Base-by-base conservation (phyloP, 2,113 vertebrate species). In the Polypterus senegalus region DNA sequence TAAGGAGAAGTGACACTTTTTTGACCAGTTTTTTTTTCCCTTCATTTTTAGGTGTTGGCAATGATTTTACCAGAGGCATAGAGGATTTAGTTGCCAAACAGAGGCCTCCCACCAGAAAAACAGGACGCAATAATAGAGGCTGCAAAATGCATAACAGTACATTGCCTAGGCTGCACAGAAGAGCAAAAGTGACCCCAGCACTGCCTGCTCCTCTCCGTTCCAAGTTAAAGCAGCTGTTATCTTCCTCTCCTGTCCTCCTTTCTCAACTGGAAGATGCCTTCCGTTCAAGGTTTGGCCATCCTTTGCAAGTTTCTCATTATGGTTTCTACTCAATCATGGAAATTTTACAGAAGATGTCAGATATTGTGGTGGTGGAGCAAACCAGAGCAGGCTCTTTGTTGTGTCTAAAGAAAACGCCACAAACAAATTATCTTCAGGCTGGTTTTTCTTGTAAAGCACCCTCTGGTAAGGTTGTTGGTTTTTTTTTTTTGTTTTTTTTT, bases 271-370 rank as follows among this genome's bases (percentile, higher is more conserved):
- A 91, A 58, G 44, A 54, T 51, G 66, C 73, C 6, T 97, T 88
- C 74, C 62, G 67, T 44, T 73, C n/a, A 4, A 81, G 58, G 53
- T 98, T 92, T 47, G 90, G 91, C 57, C 74, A 75, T 3, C 73
- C 66, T 0, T 88, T 98, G 68, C 74, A 73, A 8, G 81, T 86
- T 46, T 61, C 63, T 1, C 81, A 73, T 7, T 92, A 89, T 0
- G 92, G 94, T 52, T 98, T 96, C 69, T 78, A 77, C 62, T 94
- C 92, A 6, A 62, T 81, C n/a, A 70, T 61, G 27, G 91, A 97
- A 71, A 86, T 92, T 70, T 70, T 97, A 52, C 70, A 59, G 9
- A 84, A 86, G 0, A 62, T 82, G 4, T 69, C 76, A 0, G 90
- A 96, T 70, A 53, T 89, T 46, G 52, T 98, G 54, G 5, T 43